A percentile compares a stretch with the other conserved stretches of the same genome.
phyloP scores from a whole-genome alignment of 2,888 invertebrate genomes.

The Drosophila peninsularis region DNA sequence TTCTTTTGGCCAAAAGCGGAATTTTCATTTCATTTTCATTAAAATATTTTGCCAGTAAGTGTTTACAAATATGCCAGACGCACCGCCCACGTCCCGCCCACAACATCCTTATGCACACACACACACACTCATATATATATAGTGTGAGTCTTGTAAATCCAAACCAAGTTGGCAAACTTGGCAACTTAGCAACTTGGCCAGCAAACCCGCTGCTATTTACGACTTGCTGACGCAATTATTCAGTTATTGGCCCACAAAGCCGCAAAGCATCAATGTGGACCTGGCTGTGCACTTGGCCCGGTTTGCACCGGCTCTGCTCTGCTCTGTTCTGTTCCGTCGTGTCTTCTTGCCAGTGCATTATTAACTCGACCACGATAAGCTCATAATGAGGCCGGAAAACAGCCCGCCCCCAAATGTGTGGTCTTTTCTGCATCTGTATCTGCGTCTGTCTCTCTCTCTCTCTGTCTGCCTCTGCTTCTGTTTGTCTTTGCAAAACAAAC shows the following conservation, averaged over 20 bases:
- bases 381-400: constrained; percentile 72
- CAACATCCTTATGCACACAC: not conserved
- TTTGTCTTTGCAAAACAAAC: constrained; percentile 12
- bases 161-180: constrained; percentile 18
- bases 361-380: constrained; percentile 73
- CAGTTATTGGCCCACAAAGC: constrained; percentile 74
- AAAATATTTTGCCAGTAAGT: constrained; percentile 74
- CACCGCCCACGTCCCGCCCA: constrained; percentile 2
- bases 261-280: constrained; percentile 59
- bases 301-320: constrained; percentile 13
- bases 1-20: constrained; percentile 77
- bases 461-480: constrained; percentile 1
- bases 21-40: constrained; percentile 78
- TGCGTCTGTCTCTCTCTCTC: not conserved
- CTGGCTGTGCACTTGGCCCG: constrained; percentile 5
- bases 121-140: too few species aligned
- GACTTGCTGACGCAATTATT: constrained; percentile 61
- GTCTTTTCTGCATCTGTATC: constrained; percentile 17
- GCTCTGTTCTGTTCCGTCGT: constrained; percentile 8
- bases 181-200: constrained; percentile 17
- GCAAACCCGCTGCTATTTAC: constrained; percentile 34
- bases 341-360: constrained; percentile 78
- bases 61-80: constrained; percentile 71
- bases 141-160: constrained; percentile 11
- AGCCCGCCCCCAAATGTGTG: constrained; percentile 55